Evolutionary conservation across 2,797 vertebrate species (phyloP).

Genomic region (Etheostoma nigrum): DNA sequence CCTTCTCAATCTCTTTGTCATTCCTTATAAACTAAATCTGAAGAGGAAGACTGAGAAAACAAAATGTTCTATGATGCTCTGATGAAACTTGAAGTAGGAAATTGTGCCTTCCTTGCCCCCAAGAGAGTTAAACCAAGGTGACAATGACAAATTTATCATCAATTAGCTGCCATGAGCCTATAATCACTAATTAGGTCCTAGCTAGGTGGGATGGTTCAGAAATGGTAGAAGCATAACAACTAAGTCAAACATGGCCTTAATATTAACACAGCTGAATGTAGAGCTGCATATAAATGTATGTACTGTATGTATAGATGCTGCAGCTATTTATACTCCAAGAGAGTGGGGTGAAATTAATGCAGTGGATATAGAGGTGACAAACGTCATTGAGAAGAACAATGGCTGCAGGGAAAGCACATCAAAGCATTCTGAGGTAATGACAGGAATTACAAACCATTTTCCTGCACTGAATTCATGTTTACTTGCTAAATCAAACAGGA

Average conservation of each 20-base stretch:
- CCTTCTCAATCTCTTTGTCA: neutral
- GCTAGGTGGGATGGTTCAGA: neutral
- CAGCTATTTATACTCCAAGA: neutral
- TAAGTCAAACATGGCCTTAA: neutral
- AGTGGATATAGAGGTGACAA: neutral
- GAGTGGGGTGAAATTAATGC: neutral
- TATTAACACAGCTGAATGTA: neutral
- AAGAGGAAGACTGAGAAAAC: conserved; percentile 1
- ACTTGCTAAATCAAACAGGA: conserved; percentile 2
- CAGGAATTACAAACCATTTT: neutral
- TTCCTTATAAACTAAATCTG: neutral
- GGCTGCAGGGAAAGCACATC: neutral
- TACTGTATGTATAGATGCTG: neutral
- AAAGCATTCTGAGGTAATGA: neutral
- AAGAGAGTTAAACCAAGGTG: conserved; percentile 9
- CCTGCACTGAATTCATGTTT: neutral
- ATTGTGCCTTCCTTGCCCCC: neutral
- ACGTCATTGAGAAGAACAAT: conserved; percentile 5
- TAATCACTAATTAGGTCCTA: conserved; percentile 8
- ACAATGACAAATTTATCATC: conserved; percentile 3
- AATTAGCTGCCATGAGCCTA: conserved; percentile 7
- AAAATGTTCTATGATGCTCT: neutral
- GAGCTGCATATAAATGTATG: conserved; percentile 7
- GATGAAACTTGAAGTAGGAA: conserved; percentile 19
- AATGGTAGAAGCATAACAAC: neutral